These are phyloP conservation scores for Tragopan temminckii DNA, from an alignment of 2,797 vertebrate genomes.

Conservation along the genomic window DNA sequence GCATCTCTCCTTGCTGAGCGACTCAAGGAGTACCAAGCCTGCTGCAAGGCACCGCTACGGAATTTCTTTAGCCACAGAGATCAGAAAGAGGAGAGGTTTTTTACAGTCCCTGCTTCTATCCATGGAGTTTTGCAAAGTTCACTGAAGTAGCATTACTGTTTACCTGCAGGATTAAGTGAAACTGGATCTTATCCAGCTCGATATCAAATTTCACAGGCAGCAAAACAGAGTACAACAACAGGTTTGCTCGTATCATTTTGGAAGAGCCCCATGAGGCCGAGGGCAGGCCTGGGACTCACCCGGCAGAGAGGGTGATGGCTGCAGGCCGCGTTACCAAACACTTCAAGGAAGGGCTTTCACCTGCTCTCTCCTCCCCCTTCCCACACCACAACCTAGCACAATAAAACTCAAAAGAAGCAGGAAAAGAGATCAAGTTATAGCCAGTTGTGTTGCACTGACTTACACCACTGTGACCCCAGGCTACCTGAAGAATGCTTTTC, in stretches of 20 bases:
- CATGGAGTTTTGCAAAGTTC: not conserved
- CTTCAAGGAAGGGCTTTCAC: not conserved
- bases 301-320: not conserved
- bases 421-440: slow-evolving; percentile 71
- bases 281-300: not conserved
- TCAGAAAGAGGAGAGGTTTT: not conserved
- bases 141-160: not conserved
- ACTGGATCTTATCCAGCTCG: slow-evolving; percentile 23
- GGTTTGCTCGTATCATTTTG: not conserved
- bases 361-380: not conserved
- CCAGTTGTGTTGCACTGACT: slow-evolving; percentile 19
- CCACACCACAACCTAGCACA: accelerated
- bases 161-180: slow-evolving; percentile 43
- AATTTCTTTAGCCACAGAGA: not conserved
- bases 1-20: not conserved
- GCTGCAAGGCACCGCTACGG: not conserved
- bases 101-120: not conserved
- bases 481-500: not conserved
- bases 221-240: slow-evolving; percentile 66
- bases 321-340: not conserved
- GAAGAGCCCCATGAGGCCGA: not conserved
- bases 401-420: slow-evolving; percentile 61
- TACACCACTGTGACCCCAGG: not conserved
- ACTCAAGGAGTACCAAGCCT: not conserved
- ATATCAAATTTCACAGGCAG: slow-evolving; percentile 62